Percentiles rank a stretch among this genome's conserved stretches.
Evolutionary conservation across 2,888 invertebrate species (phyloP).

Genomic region (Catocala fraxini): DNA sequence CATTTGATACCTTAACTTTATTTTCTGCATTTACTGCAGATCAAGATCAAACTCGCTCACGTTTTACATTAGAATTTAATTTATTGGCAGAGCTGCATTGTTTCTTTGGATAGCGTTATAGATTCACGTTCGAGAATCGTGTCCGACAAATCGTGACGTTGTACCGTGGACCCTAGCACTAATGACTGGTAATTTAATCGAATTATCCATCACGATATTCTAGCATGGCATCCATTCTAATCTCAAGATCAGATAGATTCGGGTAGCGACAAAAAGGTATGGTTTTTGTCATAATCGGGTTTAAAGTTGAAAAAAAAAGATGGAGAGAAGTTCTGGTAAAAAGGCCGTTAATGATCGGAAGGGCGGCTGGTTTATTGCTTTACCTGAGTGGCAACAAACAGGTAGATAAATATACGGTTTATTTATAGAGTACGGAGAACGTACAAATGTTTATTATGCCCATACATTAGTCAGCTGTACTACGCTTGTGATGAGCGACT

Average conservation of each 20-base stretch:
- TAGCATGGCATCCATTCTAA: slow-evolving; percentile 48
- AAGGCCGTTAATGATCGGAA: slow-evolving; percentile 47
- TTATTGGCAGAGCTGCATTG: slow-evolving; percentile 31
- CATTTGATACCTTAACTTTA: slow-evolving; percentile 1
- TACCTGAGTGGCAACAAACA: slow-evolving; percentile 56
- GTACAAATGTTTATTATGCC: neutral
- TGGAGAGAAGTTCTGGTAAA: slow-evolving; percentile 26
- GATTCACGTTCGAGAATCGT: slow-evolving; percentile 42
- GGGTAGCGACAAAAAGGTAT: slow-evolving; percentile 47
- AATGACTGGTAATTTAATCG: slow-evolving; percentile 68
- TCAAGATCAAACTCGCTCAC: neutral
- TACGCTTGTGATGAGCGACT: too few species aligned
- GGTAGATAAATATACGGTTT: slow-evolving; percentile 32
- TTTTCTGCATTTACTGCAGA: neutral
- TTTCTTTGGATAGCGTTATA: slow-evolving; percentile 34
- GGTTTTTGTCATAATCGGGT: slow-evolving; percentile 47
- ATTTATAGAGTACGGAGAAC: slow-evolving; percentile 13
- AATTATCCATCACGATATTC: slow-evolving; percentile 64
- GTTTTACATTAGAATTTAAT: slow-evolving; percentile 36
- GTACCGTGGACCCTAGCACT: slow-evolving; percentile 54
- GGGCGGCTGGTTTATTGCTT: slow-evolving; percentile 49
- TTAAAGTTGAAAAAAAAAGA: slow-evolving; percentile 27
- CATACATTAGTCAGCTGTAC: slow-evolving; percentile 1
- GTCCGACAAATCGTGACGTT: slow-evolving; percentile 52
- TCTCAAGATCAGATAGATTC: slow-evolving; percentile 49